Evolutionary conservation across 2,888 invertebrate species (phyloP).

Genomic region (Eupeodes latifasciatus): DNA sequence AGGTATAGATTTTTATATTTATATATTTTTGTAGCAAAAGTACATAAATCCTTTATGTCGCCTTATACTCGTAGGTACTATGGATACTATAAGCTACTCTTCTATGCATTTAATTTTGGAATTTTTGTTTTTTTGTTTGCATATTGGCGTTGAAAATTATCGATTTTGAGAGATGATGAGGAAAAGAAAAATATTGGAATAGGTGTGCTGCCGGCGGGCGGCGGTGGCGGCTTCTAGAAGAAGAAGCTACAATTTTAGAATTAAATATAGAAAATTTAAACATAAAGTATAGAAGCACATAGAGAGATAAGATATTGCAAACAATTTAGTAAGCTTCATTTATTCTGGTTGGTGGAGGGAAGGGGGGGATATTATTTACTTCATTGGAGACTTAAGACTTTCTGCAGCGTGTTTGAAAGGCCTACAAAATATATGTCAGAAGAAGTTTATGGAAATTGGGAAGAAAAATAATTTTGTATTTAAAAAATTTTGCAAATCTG

Average conservation of each 20-base stretch:
- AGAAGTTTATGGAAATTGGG: no score
- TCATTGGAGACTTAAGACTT: no score
- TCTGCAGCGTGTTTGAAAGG: no score
- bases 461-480: no score
- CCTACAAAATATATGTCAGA: no score
- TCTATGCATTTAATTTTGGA: slow-evolving; percentile 31
- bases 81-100: neutral
- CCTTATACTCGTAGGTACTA: no score
- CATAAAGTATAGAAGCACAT: neutral
- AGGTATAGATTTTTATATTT: slow-evolving; percentile 9
- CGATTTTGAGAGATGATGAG: neutral
- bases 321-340: neutral
- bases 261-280: neutral
- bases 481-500: no score
- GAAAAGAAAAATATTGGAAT: neutral
- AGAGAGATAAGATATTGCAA: neutral
- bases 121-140: neutral
- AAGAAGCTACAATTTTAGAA: neutral
- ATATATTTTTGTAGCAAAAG: neutral
- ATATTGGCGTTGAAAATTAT: neutral
- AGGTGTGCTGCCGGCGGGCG: neutral
- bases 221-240: no score
- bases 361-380: no score
- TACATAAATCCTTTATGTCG: slow-evolving; percentile 26
- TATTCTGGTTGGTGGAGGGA: neutral